Conservation (phyloP, 2,888 invertebrate genomes). For the Micoletzkya japonica region DNA sequence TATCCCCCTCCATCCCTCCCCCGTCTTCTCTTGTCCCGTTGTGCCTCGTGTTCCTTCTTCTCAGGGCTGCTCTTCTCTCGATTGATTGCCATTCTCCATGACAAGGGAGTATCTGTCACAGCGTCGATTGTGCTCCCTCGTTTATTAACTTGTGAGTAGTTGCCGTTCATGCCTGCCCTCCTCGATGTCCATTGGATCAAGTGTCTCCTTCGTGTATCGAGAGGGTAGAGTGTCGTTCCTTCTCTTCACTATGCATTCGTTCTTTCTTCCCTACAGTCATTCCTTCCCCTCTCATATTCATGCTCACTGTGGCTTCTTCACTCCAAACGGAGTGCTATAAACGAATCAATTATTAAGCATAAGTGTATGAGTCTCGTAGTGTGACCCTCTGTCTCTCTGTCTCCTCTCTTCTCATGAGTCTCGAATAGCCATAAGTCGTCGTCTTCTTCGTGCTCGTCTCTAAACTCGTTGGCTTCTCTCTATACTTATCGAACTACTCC, state of each 20-base stretch:
- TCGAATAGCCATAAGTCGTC: too few species aligned
- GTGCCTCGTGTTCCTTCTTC: constrained; percentile 14
- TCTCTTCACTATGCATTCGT: constrained; percentile 1
- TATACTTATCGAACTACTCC: neutral
- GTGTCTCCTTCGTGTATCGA: too few species aligned
- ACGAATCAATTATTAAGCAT: too few species aligned
- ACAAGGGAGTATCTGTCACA: too few species aligned
- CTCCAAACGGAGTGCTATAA: too few species aligned
- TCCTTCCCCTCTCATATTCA: constrained; percentile 27
- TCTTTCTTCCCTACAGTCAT: neutral
- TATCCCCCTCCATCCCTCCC: constrained; percentile 11
- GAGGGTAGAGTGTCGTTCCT: too few species aligned
- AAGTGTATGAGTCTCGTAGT: too few species aligned
- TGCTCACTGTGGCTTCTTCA: too few species aligned
- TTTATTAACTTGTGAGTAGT: too few species aligned
- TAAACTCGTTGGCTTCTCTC: constrained; percentile 19
- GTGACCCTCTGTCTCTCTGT: constrained; percentile 4
- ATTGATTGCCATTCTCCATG: neutral
- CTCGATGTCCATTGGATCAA: too few species aligned
- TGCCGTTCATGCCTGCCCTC: too few species aligned
- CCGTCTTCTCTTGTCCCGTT: constrained; percentile 3
- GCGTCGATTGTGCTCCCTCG: too few species aligned
- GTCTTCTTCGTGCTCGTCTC: neutral
- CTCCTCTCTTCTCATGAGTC: neutral
- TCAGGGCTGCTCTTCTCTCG: constrained; percentile 17